Evolutionary conservation across 1,140 invertebrate genomes (phyloP), one percentile per base, ranked within the genome.

Genomic region (Rhopalosiphum maidis): DNA sequence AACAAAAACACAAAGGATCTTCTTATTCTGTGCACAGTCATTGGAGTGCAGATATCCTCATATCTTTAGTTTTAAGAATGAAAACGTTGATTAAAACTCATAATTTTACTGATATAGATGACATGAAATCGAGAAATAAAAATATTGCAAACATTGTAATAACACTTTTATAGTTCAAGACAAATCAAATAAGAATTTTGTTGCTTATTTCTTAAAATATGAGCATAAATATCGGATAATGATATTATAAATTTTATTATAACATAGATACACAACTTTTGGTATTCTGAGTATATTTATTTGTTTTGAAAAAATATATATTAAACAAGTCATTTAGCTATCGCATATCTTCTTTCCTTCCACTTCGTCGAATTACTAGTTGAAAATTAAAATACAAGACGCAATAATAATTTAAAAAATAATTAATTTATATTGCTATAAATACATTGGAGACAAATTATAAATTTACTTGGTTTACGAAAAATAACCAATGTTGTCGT

Each of bases 1-100:
- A 93, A 93, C 91, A 55, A 68, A 93, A 85, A 93, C 91, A 93
- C 91, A 93, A 85, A 83, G 51, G 91, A 85, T 85, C 82, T 93
- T 85, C 68, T 93, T 55, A 48, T 83, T 82, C 35, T 5, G 68
- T 23, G 48, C n/a, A 43, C 87, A 91, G 37, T 77, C 30, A 77
- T 41, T 22, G 90, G 68, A 18, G 43, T 41, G n/a, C 77, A 30
- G 46, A 18, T 89, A 51, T 55, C 51, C 54, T 37, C 22, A 15
- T 55, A 55, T 89, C n/a, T 55, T 89, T 89, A 37, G 88, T 89
- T 89, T 89, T 51, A 41, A 89, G 51, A 37, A 54, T 25, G 48
- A 37, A 85, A 85, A 55, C 22, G 90, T 68, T 91, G 90, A 91
- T 91, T 91, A 91, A 91, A 91, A 91, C n/a, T 30, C 90, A 91